These are phyloP conservation scores for Molossus molossus DNA, from an alignment of 2,797 vertebrate genomes.

Conservation along the genomic window DNA sequence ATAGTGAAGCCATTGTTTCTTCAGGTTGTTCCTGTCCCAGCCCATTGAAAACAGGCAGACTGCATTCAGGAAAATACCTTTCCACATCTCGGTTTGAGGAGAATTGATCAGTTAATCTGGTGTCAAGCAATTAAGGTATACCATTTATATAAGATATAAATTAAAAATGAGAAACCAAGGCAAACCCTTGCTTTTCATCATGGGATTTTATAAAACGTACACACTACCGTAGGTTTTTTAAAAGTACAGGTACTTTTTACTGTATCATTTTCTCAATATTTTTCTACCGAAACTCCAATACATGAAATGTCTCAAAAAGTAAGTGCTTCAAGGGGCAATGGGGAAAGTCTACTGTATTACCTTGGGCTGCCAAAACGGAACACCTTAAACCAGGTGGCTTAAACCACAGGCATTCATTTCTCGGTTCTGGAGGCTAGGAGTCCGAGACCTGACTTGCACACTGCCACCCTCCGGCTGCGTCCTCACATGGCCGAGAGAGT, in stretches of 20 bases:
- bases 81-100: constrained; percentile 36
- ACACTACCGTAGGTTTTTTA: not conserved
- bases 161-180: not conserved
- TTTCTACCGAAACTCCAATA: not conserved
- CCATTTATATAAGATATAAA: not conserved
- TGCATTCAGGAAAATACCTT: not conserved
- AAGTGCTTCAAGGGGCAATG: not conserved
- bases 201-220: constrained; percentile 40
- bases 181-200: not conserved
- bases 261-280: not conserved
- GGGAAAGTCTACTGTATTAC: not conserved
- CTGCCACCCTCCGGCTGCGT: not conserved
- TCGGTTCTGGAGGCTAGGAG: not conserved
- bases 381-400: not conserved
- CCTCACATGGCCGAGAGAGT: not conserved
- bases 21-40: not conserved
- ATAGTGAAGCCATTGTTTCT: constrained; percentile 39
- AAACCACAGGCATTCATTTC: not conserved
- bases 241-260: not conserved
- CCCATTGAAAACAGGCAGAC: not conserved
- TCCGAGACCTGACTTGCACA: not conserved
- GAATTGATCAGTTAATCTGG: not conserved
- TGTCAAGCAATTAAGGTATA: not conserved
- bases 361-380: not conserved
- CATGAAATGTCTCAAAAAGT: not conserved